Evolutionary conservation across 2,797 vertebrate genomes (phyloP), one percentile per base, ranked within the genome.

Genomic region (Pogonophryne albipinna): DNA sequence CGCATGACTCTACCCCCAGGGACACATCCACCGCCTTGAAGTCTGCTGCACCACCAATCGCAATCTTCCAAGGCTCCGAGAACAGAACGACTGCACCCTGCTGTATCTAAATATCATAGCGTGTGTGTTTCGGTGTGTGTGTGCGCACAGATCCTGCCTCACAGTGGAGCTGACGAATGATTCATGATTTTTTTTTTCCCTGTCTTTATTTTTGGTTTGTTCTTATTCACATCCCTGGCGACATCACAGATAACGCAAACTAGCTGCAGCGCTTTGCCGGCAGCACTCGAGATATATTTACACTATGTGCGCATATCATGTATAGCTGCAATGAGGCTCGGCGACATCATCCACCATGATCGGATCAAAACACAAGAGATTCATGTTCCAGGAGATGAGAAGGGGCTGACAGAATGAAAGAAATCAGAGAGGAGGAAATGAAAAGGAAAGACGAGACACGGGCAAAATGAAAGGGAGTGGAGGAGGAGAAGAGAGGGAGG

Each of bases 1-100:
- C 82, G 66, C 77, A 86, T 75, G 87, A 74, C 80, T 88, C 77
- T 68, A 62, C 87, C 79, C 86, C 85, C 63, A 34, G 84, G 89
- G 90, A 92, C 75, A 85, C 87, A 79, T 83, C 70, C 85, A 68
- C 83, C 75, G 81, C 88, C 88, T 91, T 86, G 71, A 90, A 89
- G 85, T 86, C 85, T 79, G 84, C 90, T 69, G 88, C 86, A 85
- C 80, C 78, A 82, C 79, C 84, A 87, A 84, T 82, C 45, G 16
- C 74, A 82, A 80, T 90, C 85, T 82, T 84, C 79, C 78, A 85
- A 79, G 45, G 76, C 74, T 78, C 61, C 2, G 42, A 76, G 79
- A 90, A 80, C 74, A 87, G 82, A 89, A 79, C 59, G 74, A 77
- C 81, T 89, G 87, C 83, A 72, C 84, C 81, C 86, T 80, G 85